Evolutionary conservation across 35 echinoderm and acorn worm species (phyloP), one percentile per base, ranked within the genome.

Genomic region (Hemicentrotus pulcherrimus): DNA sequence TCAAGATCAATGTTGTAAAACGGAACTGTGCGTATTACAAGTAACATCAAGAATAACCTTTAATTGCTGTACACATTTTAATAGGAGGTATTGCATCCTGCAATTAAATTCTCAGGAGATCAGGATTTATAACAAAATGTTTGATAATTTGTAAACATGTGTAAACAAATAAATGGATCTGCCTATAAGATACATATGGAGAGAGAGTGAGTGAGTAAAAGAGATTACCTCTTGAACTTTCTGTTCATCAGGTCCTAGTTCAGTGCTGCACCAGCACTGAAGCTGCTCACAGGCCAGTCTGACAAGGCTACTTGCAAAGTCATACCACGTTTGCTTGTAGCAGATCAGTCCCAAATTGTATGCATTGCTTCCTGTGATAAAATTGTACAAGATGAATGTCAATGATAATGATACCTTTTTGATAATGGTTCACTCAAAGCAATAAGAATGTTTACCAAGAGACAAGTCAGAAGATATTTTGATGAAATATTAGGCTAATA

Each of bases 341-440:
- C 97, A 96, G 13, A 99, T 94, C 19, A 99, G 86, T 46, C 96
- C 98, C 11, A 99, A 46, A 91, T 99, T 97, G 88, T 95, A 99
- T 24, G 98, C 95, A 94, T 86, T 96, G 86, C 94, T 96, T 18
- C 98, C 98, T 99, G 93, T 28, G 85, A 70, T 55, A 35, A 86
- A 31, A 88, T 24, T 31, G 19, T 0, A 87, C 9, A 32, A 65
- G 41, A 48, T 47, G 46, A 31, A 78, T 41, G 35, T 46, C 46
- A 47, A 0, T 11, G 71, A 11, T 9, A 24, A 32, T 1, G 7
- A 31, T 88, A 47, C 31, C 48, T 47, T 6, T 95, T 89, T 92
- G 18, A n/a, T 7, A 31, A 50, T 47, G 46, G 1, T 4, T 4
- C 65, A 78, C 4, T 28, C 65, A 28, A 78, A 22, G 28, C 19